Percentiles rank a stretch among this genome's conserved stretches.
These are phyloP conservation scores for Ferrisia virgata DNA, from an alignment of 2,888 invertebrate species.

Conservation along the genomic window DNA sequence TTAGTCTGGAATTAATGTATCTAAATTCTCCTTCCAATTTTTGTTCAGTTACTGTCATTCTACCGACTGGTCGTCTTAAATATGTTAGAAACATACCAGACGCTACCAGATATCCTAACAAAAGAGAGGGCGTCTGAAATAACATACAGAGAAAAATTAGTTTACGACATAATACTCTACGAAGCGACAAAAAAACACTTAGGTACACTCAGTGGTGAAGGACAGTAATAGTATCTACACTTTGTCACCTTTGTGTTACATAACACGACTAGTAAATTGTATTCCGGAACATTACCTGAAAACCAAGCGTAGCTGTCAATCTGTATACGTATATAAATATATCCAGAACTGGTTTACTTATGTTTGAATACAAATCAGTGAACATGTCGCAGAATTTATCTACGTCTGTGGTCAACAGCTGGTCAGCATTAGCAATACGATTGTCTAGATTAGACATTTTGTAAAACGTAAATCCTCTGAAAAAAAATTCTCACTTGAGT, in stretches of 20 bases:
- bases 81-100: conserved; percentile 85
- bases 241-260: neutral
- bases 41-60: conserved; percentile 90
- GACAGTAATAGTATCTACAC: neutral
- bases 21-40: conserved; percentile 97
- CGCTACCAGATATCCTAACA: conserved; percentile 81
- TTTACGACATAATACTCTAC: neutral
- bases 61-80: conserved; percentile 81
- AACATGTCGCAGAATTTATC: conserved; percentile 96
- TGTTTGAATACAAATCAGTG: conserved; percentile 92
- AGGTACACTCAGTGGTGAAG: neutral
- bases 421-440: conserved; percentile 92
- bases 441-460: conserved; percentile 94
- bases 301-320: conserved; percentile 80
- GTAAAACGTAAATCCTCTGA: conserved; percentile 90
- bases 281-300: conserved; percentile 62
- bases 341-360: conserved; percentile 92
- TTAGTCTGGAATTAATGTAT: conserved; percentile 92
- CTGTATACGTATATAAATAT: conserved; percentile 91
- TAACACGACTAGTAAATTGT: neutral
- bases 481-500: neutral
- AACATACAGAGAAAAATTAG: conserved; percentile 48
- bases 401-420: conserved; percentile 89
- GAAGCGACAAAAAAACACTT: neutral
- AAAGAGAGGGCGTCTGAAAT: conserved; percentile 80